Conservation (phyloP, 2,113 vertebrate genomes). For the Holacanthus passer region DNA sequence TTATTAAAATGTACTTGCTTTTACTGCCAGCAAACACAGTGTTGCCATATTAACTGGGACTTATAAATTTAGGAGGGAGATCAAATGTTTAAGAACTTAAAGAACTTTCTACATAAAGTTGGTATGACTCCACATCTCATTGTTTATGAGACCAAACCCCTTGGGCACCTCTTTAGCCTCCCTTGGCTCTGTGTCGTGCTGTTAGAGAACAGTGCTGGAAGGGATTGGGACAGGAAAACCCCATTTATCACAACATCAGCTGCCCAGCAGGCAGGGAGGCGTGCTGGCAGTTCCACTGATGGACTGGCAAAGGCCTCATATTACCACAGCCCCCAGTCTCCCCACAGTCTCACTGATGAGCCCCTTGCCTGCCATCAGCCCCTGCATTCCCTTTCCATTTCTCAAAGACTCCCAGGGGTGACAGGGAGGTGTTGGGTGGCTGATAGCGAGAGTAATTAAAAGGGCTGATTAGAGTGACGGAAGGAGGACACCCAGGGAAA, state of each 20-base stretch:
- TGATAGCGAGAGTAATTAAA: constrained; percentile 78
- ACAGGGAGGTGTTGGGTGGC: constrained; percentile 55
- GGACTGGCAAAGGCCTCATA: constrained; percentile 54
- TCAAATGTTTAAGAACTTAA: background rate
- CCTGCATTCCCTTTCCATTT: constrained; percentile 51
- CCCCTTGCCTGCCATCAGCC: constrained; percentile 50
- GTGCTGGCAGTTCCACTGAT: constrained; percentile 62
- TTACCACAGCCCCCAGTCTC: constrained; percentile 37
- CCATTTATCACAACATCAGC: constrained; percentile 74
- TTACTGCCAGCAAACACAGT: background rate
- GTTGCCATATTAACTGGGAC: background rate
- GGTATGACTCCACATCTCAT: constrained; percentile 8
- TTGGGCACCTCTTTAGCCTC: constrained; percentile 15
- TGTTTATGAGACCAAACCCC: constrained; percentile 8
- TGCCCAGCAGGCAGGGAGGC: constrained; percentile 42
- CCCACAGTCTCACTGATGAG: constrained; percentile 38
- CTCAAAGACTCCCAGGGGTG: constrained; percentile 67
- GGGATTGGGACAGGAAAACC: constrained; percentile 48
- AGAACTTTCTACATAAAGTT: constrained; percentile 12
- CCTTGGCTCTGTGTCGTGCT: constrained; percentile 3
- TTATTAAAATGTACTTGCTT: background rate
- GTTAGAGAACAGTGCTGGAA: constrained; percentile 3
- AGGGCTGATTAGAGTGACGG: constrained; percentile 78
- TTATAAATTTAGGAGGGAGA: background rate
- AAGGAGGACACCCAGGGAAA: constrained; percentile 70